Evolutionary conservation across 2,888 invertebrate species (phyloP).

Genomic region (Chymomyza procnemis): DNA sequence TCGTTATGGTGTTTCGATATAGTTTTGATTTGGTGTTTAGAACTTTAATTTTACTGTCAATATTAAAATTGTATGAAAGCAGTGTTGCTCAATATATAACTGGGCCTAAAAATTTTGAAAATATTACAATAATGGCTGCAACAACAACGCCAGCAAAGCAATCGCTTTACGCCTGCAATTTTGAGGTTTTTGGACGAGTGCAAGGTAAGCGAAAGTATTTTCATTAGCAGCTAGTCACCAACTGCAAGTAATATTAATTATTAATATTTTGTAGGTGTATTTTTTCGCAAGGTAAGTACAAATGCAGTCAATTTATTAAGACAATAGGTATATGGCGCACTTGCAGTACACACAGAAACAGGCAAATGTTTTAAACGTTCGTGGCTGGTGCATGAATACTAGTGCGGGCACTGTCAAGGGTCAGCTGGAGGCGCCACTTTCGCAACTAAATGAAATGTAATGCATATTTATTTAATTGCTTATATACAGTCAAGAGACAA

Average conservation of each 20-base stretch:
- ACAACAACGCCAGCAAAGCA: conserved; percentile 12
- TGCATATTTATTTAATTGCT: too few relatives aligned
- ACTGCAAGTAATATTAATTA: conserved; percentile 9
- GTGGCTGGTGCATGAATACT: conserved; percentile 86
- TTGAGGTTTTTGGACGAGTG: conserved; percentile 73
- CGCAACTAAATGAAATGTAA: conserved; percentile 81
- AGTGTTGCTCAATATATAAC: neutral
- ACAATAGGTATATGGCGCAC: neutral
- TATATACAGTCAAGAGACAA: conserved; percentile 18
- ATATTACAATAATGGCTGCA: conserved; percentile 25
- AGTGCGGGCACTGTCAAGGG: conserved; percentile 82
- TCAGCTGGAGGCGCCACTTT: conserved; percentile 81
- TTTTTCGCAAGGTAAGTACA: conserved; percentile 75
- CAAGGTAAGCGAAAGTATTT: conserved; percentile 60
- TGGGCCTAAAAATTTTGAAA: neutral
- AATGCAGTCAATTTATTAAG: neutral
- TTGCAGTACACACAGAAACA: conserved; percentile 82
- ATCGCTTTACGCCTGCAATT: conserved; percentile 54
- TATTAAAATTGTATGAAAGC: neutral
- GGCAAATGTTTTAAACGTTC: conserved; percentile 81
- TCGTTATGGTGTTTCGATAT: conserved; percentile 52
- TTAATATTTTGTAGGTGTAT: conserved; percentile 67
- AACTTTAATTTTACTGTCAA: conserved; percentile 15
- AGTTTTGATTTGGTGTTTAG: conserved; percentile 39
- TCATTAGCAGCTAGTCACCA: neutral